These are phyloP conservation scores for Electrophaes corylata DNA, from an alignment of 2,888 invertebrate species.

Conservation along the genomic window DNA sequence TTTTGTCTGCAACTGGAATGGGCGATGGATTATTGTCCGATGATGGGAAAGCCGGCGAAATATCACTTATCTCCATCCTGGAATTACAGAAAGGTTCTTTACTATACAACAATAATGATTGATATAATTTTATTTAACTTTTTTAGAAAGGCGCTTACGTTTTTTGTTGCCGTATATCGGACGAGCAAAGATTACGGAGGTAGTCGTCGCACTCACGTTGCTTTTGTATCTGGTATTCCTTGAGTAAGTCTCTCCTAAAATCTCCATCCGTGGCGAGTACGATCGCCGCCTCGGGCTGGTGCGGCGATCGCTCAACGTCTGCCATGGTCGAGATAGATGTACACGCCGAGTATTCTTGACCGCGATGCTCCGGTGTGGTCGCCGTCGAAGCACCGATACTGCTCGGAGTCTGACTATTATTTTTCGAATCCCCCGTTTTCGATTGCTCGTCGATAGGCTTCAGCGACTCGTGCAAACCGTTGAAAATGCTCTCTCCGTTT, in stretches of 20 bases:
- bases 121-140: neutral
- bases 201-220: conserved; percentile 85
- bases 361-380: conserved; percentile 88
- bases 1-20: conserved; percentile 40
- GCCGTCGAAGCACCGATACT: conserved; percentile 76
- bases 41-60: conserved; percentile 53
- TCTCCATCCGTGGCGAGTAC: conserved; percentile 58
- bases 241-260: conserved; percentile 88
- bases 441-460: conserved; percentile 70
- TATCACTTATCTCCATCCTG: conserved; percentile 64
- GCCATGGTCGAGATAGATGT: conserved; percentile 86
- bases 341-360: conserved; percentile 86
- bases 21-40: conserved; percentile 49
- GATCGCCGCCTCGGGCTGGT: conserved; percentile 56
- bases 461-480: conserved; percentile 86
- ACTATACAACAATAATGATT: neutral
- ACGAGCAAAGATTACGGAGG: conserved; percentile 72
- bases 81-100: conserved; percentile 41
- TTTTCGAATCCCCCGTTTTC: conserved; percentile 59
- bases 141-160: conserved; percentile 48
- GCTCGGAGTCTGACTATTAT: conserved; percentile 40
- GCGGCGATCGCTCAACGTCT: conserved; percentile 60
- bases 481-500: conserved; percentile 89
- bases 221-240: conserved; percentile 92
- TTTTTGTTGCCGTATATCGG: conserved; percentile 69